Evolutionary conservation across 2,888 invertebrate genomes (phyloP).

Genomic region (Encarsia formosa): DNA sequence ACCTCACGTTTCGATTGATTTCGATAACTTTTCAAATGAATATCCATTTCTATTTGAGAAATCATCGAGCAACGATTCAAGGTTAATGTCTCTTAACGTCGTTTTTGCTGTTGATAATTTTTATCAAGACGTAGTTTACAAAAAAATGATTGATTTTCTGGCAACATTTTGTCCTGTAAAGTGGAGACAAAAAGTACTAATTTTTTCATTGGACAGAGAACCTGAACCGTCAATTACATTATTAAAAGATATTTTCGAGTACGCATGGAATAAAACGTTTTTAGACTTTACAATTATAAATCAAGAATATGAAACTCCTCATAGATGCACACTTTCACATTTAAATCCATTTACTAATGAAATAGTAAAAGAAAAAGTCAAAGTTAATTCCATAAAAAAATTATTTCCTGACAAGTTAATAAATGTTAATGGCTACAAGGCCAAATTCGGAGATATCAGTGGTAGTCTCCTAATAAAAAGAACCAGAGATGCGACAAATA

Average conservation of each 20-base stretch:
- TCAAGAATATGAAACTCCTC: background rate
- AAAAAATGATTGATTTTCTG: too few relatives aligned
- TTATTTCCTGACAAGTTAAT: background rate
- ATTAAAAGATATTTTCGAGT: background rate
- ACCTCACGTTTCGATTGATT: too few relatives aligned
- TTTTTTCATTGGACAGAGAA: too few relatives aligned
- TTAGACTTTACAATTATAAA: background rate
- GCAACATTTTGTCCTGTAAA: too few relatives aligned
- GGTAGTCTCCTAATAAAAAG: background rate
- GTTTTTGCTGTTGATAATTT: too few relatives aligned
- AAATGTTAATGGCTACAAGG: background rate
- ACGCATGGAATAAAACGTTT: background rate
- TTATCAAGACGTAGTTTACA: too few relatives aligned
- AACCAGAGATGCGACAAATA: background rate
- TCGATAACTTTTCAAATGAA: too few relatives aligned
- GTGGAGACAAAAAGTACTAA: too few relatives aligned
- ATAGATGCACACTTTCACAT: background rate
- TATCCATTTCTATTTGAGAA: too few relatives aligned
- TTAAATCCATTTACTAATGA: background rate
- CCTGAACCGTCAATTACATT: background rate
- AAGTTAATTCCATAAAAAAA: background rate
- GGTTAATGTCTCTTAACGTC: too few relatives aligned
- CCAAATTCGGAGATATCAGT: background rate
- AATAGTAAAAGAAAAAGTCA: background rate
- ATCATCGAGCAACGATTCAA: too few relatives aligned